Evolutionary conservation across 2,113 vertebrate species (phyloP).

Genomic region (Phylloscopus trochilus): DNA sequence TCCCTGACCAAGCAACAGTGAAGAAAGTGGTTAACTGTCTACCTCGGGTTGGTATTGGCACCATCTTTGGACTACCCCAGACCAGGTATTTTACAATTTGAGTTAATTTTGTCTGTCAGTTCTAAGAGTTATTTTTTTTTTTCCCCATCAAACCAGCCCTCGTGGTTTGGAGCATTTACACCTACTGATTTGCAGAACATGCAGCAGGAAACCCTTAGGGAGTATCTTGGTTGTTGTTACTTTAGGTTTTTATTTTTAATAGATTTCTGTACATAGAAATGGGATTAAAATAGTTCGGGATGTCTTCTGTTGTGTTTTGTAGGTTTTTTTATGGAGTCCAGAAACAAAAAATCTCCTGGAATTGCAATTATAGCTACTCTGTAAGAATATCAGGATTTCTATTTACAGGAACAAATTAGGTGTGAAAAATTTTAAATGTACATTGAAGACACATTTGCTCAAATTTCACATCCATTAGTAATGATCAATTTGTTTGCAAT

Average conservation of each 20-base stretch:
- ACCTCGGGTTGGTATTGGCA: constrained; percentile 94
- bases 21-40: constrained; percentile 96
- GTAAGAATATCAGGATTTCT: not conserved
- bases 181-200: not conserved
- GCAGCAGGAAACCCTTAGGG: not conserved
- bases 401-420: not conserved
- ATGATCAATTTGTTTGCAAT: not conserved
- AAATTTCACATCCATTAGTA: not conserved
- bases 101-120: not conserved
- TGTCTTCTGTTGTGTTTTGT: not conserved
- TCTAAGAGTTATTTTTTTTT: not conserved
- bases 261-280: not conserved
- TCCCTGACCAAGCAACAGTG: constrained; percentile 87
- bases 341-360: not conserved
- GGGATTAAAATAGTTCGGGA: not conserved
- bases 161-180: not conserved
- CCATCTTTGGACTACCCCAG: constrained; percentile 92
- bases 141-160: not conserved
- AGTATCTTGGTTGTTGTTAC: not conserved
- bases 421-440: not conserved
- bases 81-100: constrained; percentile 80
- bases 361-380: not conserved
- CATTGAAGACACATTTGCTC: not conserved
- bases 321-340: not conserved
- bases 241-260: not conserved